Evolutionary conservation across 2,113 vertebrate genomes (phyloP).

Genomic region (Numenius arquata): DNA sequence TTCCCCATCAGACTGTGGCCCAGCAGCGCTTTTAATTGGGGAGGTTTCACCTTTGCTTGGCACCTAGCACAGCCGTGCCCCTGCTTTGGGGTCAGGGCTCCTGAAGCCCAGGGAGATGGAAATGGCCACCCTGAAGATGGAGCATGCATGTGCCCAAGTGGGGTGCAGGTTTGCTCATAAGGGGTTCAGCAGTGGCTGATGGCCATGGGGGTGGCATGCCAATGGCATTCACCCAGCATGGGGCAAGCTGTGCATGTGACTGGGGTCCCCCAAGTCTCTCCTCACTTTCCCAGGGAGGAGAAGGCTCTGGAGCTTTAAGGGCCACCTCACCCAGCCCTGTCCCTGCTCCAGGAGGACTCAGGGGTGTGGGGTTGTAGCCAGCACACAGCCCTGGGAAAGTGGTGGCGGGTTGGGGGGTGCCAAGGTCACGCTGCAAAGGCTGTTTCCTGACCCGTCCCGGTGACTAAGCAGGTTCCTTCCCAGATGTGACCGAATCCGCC

Average conservation of each 20-base stretch:
- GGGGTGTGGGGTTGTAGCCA: neutral
- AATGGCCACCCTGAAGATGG: neutral
- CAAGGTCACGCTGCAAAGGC: neutral
- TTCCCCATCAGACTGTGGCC: neutral
- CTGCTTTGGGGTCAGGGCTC: neutral
- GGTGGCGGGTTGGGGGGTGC: accelerated
- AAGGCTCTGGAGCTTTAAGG: neutral
- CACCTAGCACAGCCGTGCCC: neutral
- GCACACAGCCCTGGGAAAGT: neutral
- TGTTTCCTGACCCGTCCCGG: neutral
- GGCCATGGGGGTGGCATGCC: accelerated
- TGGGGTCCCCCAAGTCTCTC: neutral
- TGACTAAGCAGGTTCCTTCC: neutral
- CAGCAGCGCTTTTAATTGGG: neutral
- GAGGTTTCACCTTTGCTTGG: neutral
- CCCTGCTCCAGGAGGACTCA: accelerated
- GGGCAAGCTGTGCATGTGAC: neutral
- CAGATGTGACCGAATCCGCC: neutral
- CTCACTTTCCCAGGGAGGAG: neutral
- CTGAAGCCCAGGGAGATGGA: neutral
- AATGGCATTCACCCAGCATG: neutral
- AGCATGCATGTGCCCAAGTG: accelerated
- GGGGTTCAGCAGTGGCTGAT: neutral
- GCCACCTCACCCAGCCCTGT: neutral
- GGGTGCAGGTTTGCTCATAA: neutral